A percentile compares a stretch with the other conserved stretches of the same genome.
Conservation (phyloP, 2,888 invertebrate genomes). For the Scaptomyza polygonia region DNA sequence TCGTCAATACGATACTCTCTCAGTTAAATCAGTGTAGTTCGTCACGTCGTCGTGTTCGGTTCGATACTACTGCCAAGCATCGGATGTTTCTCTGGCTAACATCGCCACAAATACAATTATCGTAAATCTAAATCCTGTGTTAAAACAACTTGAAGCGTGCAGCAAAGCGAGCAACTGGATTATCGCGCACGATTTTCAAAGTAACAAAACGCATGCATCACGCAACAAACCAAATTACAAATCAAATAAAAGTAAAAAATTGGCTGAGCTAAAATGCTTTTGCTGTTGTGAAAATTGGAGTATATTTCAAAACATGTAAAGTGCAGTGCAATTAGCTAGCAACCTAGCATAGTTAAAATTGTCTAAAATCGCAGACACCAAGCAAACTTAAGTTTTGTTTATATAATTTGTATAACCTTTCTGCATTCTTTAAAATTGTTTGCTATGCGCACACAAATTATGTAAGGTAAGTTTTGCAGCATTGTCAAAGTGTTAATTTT, state of each 20-base stretch:
- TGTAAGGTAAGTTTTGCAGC: slow-evolving; percentile 46
- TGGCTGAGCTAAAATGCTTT: slow-evolving; percentile 58
- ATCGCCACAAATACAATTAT: slow-evolving; percentile 50
- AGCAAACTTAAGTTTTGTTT: slow-evolving; percentile 26
- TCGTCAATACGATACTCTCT: slow-evolving; percentile 66
- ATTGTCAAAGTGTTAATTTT: not conserved
- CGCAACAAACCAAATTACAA: slow-evolving; percentile 20
- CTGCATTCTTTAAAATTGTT: slow-evolving; percentile 34
- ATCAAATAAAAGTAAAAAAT: slow-evolving; percentile 44
- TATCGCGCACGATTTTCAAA: slow-evolving; percentile 81
- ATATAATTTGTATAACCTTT: slow-evolving; percentile 28
- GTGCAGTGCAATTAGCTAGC: slow-evolving; percentile 55
- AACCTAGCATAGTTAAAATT: slow-evolving; percentile 14
- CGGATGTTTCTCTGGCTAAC: slow-evolving; percentile 39
- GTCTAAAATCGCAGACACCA: slow-evolving; percentile 3
- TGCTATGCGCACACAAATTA: slow-evolving; percentile 21
- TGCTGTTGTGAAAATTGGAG: slow-evolving; percentile 54
- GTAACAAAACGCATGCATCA: slow-evolving; percentile 18
- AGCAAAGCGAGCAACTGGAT: slow-evolving; percentile 82
- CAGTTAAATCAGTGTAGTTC: slow-evolving; percentile 82
- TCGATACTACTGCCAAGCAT: slow-evolving; percentile 51
- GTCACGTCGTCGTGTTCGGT: slow-evolving; percentile 82
- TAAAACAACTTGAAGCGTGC: slow-evolving; percentile 79
- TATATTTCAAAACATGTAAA: slow-evolving; percentile 24
- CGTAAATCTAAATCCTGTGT: slow-evolving; percentile 52